Evolutionary conservation across 2,888 invertebrate species (phyloP).

Genomic region (Tricholauxania praeusta): DNA sequence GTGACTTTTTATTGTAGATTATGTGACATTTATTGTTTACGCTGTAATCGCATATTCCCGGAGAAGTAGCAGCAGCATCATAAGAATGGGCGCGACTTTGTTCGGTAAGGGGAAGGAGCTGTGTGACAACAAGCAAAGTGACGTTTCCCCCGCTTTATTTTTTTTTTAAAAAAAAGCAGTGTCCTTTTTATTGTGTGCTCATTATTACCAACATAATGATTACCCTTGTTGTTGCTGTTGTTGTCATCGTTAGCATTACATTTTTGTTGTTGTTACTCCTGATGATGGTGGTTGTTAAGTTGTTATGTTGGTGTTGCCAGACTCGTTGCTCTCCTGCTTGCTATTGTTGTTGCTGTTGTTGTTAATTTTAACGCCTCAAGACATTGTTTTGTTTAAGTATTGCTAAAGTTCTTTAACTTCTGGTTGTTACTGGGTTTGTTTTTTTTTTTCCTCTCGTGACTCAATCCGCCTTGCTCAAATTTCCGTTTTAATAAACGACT

Average conservation of each 20-base stretch:
- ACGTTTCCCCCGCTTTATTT: neutral
- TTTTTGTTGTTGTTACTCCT: slow-evolving; percentile 38
- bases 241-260: slow-evolving; percentile 25
- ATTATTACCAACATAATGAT: slow-evolving; percentile 38
- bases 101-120: no score
- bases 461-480: slow-evolving; percentile 18
- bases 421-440: neutral
- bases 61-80: neutral
- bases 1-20: slow-evolving; percentile 62
- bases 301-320: slow-evolving; percentile 37
- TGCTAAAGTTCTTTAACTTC: slow-evolving; percentile 3
- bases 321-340: slow-evolving; percentile 35
- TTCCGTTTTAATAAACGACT: slow-evolving; percentile 38
- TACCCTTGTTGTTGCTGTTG: slow-evolving; percentile 34
- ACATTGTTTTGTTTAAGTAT: slow-evolving; percentile 43
- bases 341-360: slow-evolving; percentile 38
- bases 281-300: slow-evolving; percentile 1
- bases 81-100: neutral
- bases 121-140: neutral
- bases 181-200: slow-evolving; percentile 22
- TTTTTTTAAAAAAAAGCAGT: neutral
- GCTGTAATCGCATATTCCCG: slow-evolving; percentile 57
- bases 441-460: no score
- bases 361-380: slow-evolving; percentile 48
- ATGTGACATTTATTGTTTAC: slow-evolving; percentile 68